Base-by-base conservation (phyloP, 1,140 invertebrate genomes). In the Kradibia gibbosae region DNA sequence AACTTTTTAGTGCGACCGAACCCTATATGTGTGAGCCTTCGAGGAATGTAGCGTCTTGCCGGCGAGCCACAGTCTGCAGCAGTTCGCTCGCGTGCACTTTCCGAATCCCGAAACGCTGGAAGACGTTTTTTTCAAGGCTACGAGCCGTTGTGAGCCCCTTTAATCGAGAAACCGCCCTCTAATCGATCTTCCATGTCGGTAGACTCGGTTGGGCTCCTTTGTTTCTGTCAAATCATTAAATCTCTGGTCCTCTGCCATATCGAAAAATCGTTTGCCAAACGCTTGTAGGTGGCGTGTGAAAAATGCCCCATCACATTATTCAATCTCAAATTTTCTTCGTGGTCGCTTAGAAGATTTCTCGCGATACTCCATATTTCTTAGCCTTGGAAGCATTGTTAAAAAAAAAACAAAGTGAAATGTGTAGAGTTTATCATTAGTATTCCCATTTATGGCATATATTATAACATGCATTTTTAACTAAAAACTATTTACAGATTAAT, bases 201-300 rank as follows among this genome's bases (percentile, higher is more conserved):
- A 25, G 39, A 10, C 13, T 8, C 36, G 50, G 42, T 34, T n/a
- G 1, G 20, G 25, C 0, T 50, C 11, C 45, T 65, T 78, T 78
- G 36, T 67, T 78, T 70, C n/a, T 53, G 57, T 34, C 20, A 70
- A 53, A 53, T 55, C 48, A 25, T 36, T 71, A 53, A 55, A 55
- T 70, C 48, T 78, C 7, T 20, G 15, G 36, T 31, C 28, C 13
- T 62, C n/a, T 25, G 1, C 13, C 8, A 4, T 48, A 20, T 31
- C 2, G 55, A 45, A n/a, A 76, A 72, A 76, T 45, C 71, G 3
- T 31, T 39, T 62, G 17, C 39, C n/a, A 72, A 48, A 72, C n/a
- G 39, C 5, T 72, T 3, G 1, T 17, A 39, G 7, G 10, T 11
- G 34, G 34, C 22, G 76, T 70, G 62, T 53, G 48, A 78, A 78